Conservation (phyloP, 2,888 invertebrate genomes). For the Rapana venosa region DNA sequence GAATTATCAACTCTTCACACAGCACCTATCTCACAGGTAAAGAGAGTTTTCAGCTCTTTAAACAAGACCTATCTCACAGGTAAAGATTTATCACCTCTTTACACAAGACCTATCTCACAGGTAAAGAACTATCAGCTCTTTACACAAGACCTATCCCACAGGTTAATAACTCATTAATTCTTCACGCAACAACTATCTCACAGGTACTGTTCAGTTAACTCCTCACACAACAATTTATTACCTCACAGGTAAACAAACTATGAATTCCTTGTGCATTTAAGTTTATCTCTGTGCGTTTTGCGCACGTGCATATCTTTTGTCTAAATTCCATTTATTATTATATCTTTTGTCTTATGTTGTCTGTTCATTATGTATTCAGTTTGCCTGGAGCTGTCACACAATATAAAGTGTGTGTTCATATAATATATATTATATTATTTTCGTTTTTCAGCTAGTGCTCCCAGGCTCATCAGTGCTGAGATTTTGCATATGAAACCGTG, state of each 20-base stretch:
- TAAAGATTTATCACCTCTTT: slow-evolving; percentile 62
- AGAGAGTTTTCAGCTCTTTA: slow-evolving; percentile 28
- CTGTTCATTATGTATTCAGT: no score
- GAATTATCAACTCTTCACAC: slow-evolving; percentile 86
- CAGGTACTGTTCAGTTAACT: slow-evolving; percentile 97
- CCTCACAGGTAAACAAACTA: slow-evolving; percentile 84
- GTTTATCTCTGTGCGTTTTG: no score
- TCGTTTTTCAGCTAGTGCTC: no score
- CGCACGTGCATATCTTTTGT: no score
- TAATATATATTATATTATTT: no score
- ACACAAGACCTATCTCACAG: background rate
- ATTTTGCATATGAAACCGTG: no score
- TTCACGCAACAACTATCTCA: slow-evolving; percentile 97
- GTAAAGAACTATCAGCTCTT: slow-evolving; percentile 76
- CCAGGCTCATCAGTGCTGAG: no score
- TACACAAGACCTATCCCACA: slow-evolving; percentile 94
- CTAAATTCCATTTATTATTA: no score
- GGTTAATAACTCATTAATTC: slow-evolving; percentile 99
- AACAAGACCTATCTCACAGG: slow-evolving; percentile 95
- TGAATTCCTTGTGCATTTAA: no score
- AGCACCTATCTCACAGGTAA: slow-evolving; percentile 84
- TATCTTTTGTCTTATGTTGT: no score
- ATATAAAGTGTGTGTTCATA: no score
- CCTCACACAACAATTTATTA: slow-evolving; percentile 99
- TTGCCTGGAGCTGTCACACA: no score